These are phyloP conservation scores for Hephaestus fuliginosus DNA, from an alignment of 2,797 vertebrate genomes.

Conservation along the genomic window DNA sequence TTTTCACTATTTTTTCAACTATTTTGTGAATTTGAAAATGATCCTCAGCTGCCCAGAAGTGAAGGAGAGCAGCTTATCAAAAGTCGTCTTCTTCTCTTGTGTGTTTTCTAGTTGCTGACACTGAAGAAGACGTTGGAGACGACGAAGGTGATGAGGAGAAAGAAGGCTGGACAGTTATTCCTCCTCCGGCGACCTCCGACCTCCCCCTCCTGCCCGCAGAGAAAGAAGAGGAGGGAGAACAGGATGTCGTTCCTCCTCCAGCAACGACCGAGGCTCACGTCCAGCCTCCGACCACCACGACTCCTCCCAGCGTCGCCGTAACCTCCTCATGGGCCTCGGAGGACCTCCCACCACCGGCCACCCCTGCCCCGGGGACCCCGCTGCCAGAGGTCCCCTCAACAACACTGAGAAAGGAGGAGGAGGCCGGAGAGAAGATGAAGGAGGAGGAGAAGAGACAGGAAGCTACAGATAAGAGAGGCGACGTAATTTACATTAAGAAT, in stretches of 20 bases:
- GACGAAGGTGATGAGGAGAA: neutral
- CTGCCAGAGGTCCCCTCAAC: neutral
- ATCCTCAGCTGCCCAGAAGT: neutral
- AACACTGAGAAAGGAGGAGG: neutral
- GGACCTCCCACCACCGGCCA: neutral
- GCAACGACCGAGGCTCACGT: neutral
- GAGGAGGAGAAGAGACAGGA: slow-evolving; percentile 1
- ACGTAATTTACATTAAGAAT: neutral
- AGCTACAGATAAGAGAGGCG: neutral
- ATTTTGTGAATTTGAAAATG: neutral
- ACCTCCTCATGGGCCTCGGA: neutral
- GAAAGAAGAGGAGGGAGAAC: neutral
- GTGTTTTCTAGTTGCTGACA: slow-evolving; percentile 39
- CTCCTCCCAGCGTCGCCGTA: neutral
- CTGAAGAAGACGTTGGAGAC: rapidly evolving
- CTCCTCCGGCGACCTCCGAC: neutral
- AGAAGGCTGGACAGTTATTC: neutral
- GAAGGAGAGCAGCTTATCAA: neutral
- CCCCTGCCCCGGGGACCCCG: neutral
- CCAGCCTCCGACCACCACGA: neutral
- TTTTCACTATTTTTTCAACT: too few species aligned
- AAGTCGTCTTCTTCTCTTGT: neutral
- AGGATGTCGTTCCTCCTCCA: neutral
- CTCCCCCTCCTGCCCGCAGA: neutral
- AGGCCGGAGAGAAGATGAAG: neutral